Conservation (phyloP, 53 echinoderm and acorn worm genomes). For the Pentamera pediparva region DNA sequence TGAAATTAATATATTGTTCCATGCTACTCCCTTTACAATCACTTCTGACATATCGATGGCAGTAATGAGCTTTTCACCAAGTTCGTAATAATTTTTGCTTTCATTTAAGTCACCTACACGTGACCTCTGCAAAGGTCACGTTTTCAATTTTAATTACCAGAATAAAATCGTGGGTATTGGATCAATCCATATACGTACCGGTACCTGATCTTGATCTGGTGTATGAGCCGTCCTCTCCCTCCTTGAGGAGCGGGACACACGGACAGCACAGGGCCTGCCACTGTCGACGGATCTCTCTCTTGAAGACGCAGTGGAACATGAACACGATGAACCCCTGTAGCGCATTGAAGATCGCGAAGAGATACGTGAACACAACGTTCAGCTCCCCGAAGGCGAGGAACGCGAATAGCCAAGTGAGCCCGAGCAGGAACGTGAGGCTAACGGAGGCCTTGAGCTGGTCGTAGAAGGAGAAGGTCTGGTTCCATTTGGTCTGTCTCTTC, state of each 20-base stretch:
- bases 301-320: constrained; percentile 73
- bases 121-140: too few relatives aligned
- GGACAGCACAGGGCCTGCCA: constrained; percentile 79
- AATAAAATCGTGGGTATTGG: too few relatives aligned
- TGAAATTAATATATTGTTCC: too few relatives aligned
- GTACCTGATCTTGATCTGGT: neutral
- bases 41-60: too few relatives aligned
- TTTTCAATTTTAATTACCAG: too few relatives aligned
- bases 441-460: constrained; percentile 77
- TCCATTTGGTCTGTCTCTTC: constrained; percentile 51
- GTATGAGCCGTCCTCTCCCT: constrained; percentile 20
- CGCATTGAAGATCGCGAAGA: constrained; percentile 82
- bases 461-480: constrained; percentile 58
- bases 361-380: constrained; percentile 67
- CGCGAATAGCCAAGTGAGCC: constrained; percentile 82
- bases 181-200: neutral
- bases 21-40: too few relatives aligned
- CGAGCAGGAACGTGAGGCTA: constrained; percentile 76
- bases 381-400: constrained; percentile 79
- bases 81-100: too few relatives aligned
- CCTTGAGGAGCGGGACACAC: constrained; percentile 48
- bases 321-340: constrained; percentile 75
- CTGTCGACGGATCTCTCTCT: constrained; percentile 66
- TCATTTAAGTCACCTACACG: too few relatives aligned
- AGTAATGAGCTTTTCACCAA: too few relatives aligned